Evolutionary conservation across 2,113 vertebrate genomes (phyloP).

Genomic region (Lasiurus cinereus): DNA sequence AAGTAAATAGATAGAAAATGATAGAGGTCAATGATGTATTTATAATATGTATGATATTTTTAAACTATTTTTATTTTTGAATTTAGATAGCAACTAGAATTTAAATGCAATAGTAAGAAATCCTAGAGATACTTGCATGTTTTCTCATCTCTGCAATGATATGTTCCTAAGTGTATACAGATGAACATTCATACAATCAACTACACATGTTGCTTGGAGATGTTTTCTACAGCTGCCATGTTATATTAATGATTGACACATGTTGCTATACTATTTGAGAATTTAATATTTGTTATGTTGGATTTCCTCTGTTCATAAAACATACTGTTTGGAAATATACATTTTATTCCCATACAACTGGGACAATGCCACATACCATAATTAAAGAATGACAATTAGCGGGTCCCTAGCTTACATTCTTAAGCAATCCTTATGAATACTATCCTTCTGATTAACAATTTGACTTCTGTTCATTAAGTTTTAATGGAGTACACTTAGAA

Average conservation of each 20-base stretch:
- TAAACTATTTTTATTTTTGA: background rate
- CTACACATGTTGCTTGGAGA: background rate
- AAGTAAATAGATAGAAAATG: background rate
- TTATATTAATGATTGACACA: background rate
- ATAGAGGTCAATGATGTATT: background rate
- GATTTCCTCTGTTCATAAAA: background rate
- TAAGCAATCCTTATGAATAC: slow-evolving; percentile 50
- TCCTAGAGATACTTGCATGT: background rate
- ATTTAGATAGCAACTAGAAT: background rate
- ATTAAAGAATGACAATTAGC: slow-evolving; percentile 61
- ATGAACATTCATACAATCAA: slow-evolving; percentile 17
- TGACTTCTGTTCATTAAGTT: slow-evolving; percentile 69
- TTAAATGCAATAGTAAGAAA: slow-evolving; percentile 42
- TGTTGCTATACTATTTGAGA: slow-evolving; percentile 3
- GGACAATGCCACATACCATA: background rate
- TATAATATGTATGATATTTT: background rate
- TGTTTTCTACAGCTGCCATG: background rate
- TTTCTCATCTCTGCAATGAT: background rate
- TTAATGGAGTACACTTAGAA: slow-evolving; percentile 48
- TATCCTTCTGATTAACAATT: slow-evolving; percentile 35
- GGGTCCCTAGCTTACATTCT: slow-evolving; percentile 47
- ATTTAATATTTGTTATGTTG: background rate
- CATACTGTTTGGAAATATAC: background rate
- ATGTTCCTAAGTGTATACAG: background rate
- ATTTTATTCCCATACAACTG: background rate